These are phyloP conservation scores for Liodrosophila aerea DNA, from an alignment of 2,888 invertebrate genomes.

Conservation along the genomic window DNA sequence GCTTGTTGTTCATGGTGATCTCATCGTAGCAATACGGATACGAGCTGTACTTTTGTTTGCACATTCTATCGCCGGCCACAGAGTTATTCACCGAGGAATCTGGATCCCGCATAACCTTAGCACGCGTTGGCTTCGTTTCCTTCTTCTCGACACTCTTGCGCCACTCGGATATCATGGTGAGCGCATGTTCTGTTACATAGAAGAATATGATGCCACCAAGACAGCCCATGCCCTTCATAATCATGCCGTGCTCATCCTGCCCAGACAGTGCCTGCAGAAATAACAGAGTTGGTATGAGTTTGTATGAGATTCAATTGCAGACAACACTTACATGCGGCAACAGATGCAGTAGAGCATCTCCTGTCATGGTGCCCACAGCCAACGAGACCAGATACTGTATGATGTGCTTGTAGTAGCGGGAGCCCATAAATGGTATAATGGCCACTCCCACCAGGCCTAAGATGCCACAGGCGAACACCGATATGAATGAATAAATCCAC, in stretches of 20 bases:
- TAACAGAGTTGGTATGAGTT: background rate
- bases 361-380: conserved; percentile 95
- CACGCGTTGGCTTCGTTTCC: conserved; percentile 85
- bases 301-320: too few relatives aligned
- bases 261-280: conserved; percentile 75
- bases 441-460: conserved; percentile 94
- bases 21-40: conserved; percentile 94
- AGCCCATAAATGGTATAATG: conserved; percentile 95
- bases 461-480: conserved; percentile 92
- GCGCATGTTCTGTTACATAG: conserved; percentile 92
- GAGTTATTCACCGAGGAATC: conserved; percentile 81
- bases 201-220: conserved; percentile 91
- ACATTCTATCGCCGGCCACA: conserved; percentile 85
- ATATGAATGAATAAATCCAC: conserved; percentile 92
- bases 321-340: conserved; percentile 89
- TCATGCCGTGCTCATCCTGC: conserved; percentile 85
- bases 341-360: conserved; percentile 95
- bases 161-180: conserved; percentile 91
- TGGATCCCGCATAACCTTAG: conserved; percentile 88
- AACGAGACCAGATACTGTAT: conserved; percentile 95
- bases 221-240: conserved; percentile 91
- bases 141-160: conserved; percentile 88
- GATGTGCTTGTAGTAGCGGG: conserved; percentile 92
- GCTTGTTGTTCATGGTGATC: conserved; percentile 89
- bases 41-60: conserved; percentile 94